phyloP scores from a whole-genome alignment of 2,113 vertebrate species.

The Entosphenus tridentatus region DNA sequence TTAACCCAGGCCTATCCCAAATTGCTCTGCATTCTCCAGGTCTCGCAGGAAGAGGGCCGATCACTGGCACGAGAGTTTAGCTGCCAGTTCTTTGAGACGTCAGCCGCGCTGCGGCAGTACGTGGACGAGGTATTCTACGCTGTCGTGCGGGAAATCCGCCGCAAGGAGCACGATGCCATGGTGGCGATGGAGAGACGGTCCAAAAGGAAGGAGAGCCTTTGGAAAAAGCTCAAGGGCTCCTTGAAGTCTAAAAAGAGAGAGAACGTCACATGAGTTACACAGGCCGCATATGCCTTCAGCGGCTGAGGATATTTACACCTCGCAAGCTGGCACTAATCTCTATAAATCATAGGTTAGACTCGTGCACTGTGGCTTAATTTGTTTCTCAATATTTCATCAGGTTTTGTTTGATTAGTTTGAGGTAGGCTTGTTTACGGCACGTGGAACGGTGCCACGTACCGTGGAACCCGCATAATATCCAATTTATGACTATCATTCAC shows the following conservation, averaged over 20 bases:
- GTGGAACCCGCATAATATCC: too few species aligned
- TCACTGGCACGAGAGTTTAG: slow-evolving; percentile 40
- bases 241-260: slow-evolving; percentile 40
- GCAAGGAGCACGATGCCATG: slow-evolving; percentile 31
- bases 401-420: too few species aligned
- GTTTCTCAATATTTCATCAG: too few species aligned
- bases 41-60: slow-evolving; percentile 44
- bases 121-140: slow-evolving; percentile 55
- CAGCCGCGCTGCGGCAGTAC: slow-evolving; percentile 42
- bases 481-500: too few species aligned
- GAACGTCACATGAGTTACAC: slow-evolving; percentile 26
- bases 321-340: too few species aligned
- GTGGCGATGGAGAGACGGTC: slow-evolving; percentile 32
- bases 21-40: slow-evolving; percentile 18
- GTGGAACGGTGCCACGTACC: too few species aligned
- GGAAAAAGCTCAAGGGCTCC: slow-evolving; percentile 40
- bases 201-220: slow-evolving; percentile 30
- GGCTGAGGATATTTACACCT: too few species aligned
- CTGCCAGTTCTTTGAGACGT: slow-evolving; percentile 59
- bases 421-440: too few species aligned
- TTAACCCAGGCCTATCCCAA: too few species aligned
- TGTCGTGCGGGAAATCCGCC: slow-evolving; percentile 46
- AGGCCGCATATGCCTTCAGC: too few species aligned
- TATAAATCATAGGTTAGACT: too few species aligned
- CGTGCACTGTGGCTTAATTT: too few species aligned